Base-by-base conservation (phyloP, 1,140 invertebrate genomes). In the Mactra quadrangularis region DNA sequence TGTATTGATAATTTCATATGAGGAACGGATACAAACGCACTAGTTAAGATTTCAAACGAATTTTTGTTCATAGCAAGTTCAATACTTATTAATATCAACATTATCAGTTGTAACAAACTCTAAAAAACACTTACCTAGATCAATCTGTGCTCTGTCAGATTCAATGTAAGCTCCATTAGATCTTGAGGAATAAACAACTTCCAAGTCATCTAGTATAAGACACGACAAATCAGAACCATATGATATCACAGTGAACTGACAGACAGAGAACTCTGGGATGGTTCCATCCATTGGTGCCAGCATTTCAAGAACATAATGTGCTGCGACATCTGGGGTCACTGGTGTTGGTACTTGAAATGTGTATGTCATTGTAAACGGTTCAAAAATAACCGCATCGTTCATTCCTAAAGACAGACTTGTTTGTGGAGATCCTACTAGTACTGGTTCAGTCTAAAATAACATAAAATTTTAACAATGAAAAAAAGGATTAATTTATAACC, bases 91-190 rank as follows among this genome's bases (percentile, higher is more conserved):
- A n/a, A n/a, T n/a, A n/a, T n/a, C n/a, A n/a, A n/a, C n/a, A n/a
- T n/a, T n/a, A n/a, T n/a, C n/a, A n/a, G n/a, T n/a, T n/a, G n/a
- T n/a, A n/a, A n/a, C n/a, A n/a, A n/a, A n/a, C n/a, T n/a, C n/a
- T n/a, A n/a, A n/a, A n/a, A n/a, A n/a, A n/a, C n/a, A 31, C n/a
- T 38, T 41, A 78, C 76, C 76, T 35, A 78, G 7, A 66, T 78
- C 76, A 29, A 78, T 64, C 2, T 0, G 41, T 9, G 76, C 76
- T 27, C n/a, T 55, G 50, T 78, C 76, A 3, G 76, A 11, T 17
- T 78, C 60, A 15, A 35, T 19, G 15, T 22, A 4, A 29, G 38
- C 25, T 19, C 19, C 29, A 0, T 13, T 27, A 1, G 52, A 19
- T 17, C 47, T 55, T 1, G 76, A 53, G 15, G 38, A 41, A 22